These are phyloP conservation scores for Lota lota DNA, from an alignment of 2,113 vertebrate species.

Conservation along the genomic window DNA sequence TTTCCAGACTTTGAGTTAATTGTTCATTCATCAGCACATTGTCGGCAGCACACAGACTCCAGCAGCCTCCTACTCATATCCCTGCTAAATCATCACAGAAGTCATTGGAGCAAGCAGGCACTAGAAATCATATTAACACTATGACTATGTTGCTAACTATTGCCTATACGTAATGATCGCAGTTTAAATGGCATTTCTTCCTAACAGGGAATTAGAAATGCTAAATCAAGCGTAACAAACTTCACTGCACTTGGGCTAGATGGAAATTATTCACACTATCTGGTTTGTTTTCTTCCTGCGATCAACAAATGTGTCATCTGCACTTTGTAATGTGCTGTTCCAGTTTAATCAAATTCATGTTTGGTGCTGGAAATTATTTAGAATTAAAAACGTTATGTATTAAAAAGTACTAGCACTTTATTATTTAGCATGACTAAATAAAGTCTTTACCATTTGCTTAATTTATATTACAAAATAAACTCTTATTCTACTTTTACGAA, in stretches of 20 bases:
- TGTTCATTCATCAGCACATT: conserved; percentile 14
- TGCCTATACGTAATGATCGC: conserved; percentile 46
- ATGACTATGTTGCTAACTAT: conserved; percentile 41
- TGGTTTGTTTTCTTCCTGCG: conserved; percentile 46
- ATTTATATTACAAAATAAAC: too few species aligned
- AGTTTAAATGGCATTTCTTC: conserved; percentile 54
- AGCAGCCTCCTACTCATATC: conserved; percentile 14
- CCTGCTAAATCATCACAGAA: conserved; percentile 44
- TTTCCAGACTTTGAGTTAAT: conserved; percentile 14
- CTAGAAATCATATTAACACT: conserved; percentile 55
- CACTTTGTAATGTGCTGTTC: too few species aligned
- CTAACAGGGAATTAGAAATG: conserved; percentile 66
- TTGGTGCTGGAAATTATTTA: too few species aligned
- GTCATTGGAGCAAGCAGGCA: conserved; percentile 39
- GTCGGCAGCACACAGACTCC: conserved; percentile 19
- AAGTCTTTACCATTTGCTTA: too few species aligned
- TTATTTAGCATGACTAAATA: too few species aligned
- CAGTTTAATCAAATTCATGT: too few species aligned
- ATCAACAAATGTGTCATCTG: too few species aligned
- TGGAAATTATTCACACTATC: conserved; percentile 60
- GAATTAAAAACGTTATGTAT: too few species aligned
- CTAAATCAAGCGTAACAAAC: conserved; percentile 63
- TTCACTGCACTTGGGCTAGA: conserved; percentile 57
- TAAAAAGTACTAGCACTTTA: too few species aligned
- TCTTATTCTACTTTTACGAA: too few species aligned